Conservation (phyloP, 92 coral and sea anemone genomes). For the Phenganax stokvisi region DNA sequence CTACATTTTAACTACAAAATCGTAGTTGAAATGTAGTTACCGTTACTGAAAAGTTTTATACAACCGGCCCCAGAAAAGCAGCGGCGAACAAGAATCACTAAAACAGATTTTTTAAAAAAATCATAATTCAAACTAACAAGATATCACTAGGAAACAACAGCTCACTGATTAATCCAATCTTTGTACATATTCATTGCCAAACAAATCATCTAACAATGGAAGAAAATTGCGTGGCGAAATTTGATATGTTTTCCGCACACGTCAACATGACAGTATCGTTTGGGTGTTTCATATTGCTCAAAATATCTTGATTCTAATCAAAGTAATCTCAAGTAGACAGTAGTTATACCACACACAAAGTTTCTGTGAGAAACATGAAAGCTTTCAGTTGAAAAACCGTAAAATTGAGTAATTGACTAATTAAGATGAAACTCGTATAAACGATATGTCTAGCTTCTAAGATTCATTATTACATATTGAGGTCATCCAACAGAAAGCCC, state of each 20-base stretch:
- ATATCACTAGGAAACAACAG: too few relatives aligned
- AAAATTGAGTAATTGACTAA: not conserved
- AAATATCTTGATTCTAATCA: constrained; percentile 14
- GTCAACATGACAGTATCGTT: not conserved
- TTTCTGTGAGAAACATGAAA: not conserved
- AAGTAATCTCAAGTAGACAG: not conserved
- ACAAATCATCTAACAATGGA: not conserved
- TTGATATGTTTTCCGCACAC: not conserved
- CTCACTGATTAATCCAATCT: not conserved
- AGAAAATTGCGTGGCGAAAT: not conserved
- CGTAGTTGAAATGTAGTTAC: too few relatives aligned
- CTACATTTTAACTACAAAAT: too few relatives aligned
- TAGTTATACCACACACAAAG: constrained; percentile 12
- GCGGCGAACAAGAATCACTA: too few relatives aligned
- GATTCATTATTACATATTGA: not conserved
- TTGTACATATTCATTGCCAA: not conserved
- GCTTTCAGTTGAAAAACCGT: not conserved
- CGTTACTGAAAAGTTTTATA: too few relatives aligned
- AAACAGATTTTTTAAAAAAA: too few relatives aligned
- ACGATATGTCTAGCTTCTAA: not conserved
- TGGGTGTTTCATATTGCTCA: not conserved
- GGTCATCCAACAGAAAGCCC: not conserved
- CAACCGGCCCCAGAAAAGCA: too few relatives aligned
- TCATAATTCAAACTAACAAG: too few relatives aligned
- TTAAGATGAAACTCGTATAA: not conserved